phyloP scores from a whole-genome alignment of 1,140 invertebrate species.

The Trypoxylus dichotomus region DNA sequence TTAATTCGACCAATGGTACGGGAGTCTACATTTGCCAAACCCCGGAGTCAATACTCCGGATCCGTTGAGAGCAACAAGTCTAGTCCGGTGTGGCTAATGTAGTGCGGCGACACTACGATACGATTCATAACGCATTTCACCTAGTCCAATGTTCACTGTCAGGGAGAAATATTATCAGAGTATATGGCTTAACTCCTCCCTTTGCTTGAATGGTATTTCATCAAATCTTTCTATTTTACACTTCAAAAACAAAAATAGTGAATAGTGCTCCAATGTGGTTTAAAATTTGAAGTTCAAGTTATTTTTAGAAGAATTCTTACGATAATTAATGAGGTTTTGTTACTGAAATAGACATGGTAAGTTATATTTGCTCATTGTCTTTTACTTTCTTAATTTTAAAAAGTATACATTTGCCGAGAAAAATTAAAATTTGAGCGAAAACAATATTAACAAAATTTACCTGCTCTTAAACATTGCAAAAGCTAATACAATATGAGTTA shows the following conservation, averaged over 20 bases:
- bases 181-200: not conserved
- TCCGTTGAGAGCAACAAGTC: constrained; percentile 45
- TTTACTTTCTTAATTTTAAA: not conserved
- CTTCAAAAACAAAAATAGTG: not conserved
- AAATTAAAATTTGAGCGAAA: no score
- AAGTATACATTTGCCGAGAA: no score
- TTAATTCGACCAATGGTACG: constrained; percentile 40
- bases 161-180: not conserved
- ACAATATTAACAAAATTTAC: no score
- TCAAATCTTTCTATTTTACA: no score
- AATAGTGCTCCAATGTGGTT: not conserved
- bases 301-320: not conserved
- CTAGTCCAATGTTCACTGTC: not conserved
- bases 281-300: not conserved
- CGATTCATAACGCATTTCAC: constrained; percentile 9
- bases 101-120: constrained; percentile 34
- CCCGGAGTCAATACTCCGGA: constrained; percentile 42
- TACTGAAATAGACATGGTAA: not conserved
- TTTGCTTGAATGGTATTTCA: no score
- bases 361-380: not conserved
- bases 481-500: no score
- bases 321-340: not conserved
- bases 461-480: no score
- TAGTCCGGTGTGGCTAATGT: constrained; percentile 34
- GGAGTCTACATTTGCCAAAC: constrained; percentile 33